Percentiles rank a stretch among this genome's conserved stretches.
Conservation (phyloP, 2,797 vertebrate genomes). For the Alosa sapidissima region DNA sequence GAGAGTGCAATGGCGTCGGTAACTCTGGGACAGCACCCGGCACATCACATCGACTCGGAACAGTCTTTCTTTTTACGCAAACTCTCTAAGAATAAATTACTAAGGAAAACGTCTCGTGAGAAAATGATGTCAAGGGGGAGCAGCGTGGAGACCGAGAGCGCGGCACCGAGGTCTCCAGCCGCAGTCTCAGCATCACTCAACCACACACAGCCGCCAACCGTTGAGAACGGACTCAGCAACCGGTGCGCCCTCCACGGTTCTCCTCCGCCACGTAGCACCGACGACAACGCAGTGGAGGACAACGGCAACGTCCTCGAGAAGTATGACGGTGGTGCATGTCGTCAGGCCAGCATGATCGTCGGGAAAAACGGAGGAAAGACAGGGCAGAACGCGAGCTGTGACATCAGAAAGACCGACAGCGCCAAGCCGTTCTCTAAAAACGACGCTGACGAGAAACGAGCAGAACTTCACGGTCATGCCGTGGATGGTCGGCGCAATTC, state of each 20-base stretch:
- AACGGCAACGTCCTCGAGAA: neutral
- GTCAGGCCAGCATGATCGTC: neutral
- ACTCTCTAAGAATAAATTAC: conserved; percentile 60
- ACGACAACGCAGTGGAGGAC: conserved; percentile 26
- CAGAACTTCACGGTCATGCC: conserved; percentile 38
- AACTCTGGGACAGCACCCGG: conserved; percentile 73
- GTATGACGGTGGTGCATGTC: neutral
- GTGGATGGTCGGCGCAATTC: conserved; percentile 47
- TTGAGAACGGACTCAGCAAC: conserved; percentile 28
- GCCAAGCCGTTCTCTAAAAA: neutral
- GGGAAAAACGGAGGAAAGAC: neutral
- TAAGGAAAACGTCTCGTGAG: conserved; percentile 43
- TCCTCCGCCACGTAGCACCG: conserved; percentile 63
- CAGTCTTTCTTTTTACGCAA: conserved; percentile 43
- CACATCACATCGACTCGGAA: conserved; percentile 72
- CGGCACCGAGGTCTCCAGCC: conserved; percentile 29
- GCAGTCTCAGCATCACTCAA: conserved; percentile 44
- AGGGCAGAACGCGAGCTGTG: conserved; percentile 2
- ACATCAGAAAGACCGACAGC: conserved; percentile 38
- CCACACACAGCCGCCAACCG: conserved; percentile 29
- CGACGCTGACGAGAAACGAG: conserved; percentile 45
- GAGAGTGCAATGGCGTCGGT: conserved; percentile 70
- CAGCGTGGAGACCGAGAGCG: conserved; percentile 31
- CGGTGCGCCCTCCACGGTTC: conserved; percentile 18
- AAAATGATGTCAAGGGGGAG: conserved; percentile 34